Conservation (phyloP, 1,140 invertebrate species). For the Drosophila ambigua region DNA sequence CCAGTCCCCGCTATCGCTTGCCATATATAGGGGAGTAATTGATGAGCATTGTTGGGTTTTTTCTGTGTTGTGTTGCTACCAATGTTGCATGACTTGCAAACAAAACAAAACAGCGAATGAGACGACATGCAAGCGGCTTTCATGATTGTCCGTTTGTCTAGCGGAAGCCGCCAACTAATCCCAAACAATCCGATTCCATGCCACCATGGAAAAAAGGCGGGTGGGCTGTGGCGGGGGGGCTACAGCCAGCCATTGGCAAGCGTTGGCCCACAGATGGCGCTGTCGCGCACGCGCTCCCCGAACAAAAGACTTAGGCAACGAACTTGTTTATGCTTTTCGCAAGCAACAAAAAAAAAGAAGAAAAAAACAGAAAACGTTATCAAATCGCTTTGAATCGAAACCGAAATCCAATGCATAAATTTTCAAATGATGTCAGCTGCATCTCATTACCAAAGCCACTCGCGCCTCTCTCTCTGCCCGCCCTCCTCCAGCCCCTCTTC, state of each 20-base stretch:
- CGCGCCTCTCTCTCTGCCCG: neutral
- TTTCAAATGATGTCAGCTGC: conserved; percentile 71
- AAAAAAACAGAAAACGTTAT: conserved; percentile 50
- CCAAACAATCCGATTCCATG: too few species aligned
- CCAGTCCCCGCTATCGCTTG: conserved; percentile 2
- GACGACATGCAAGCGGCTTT: conserved; percentile 8
- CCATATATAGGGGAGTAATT: conserved; percentile 16
- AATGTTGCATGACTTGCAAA: conserved; percentile 22
- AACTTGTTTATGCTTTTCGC: conserved; percentile 80
- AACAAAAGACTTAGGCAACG: conserved; percentile 81
- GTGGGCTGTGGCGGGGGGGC: too few species aligned
- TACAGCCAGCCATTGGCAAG: conserved; percentile 49
- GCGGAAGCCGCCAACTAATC: conserved; percentile 18
- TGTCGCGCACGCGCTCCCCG: conserved; percentile 45
- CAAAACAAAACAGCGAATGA: neutral
- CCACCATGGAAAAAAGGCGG: neutral
- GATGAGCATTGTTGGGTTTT: conserved; percentile 14
- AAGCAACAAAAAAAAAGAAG: conserved; percentile 36
- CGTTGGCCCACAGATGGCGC: conserved; percentile 68
- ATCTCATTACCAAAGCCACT: conserved; percentile 58
- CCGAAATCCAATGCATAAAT: conserved; percentile 19
- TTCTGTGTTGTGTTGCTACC: conserved; percentile 2
- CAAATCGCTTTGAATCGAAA: conserved; percentile 56
- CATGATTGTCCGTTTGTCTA: conserved; percentile 2
- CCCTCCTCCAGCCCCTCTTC: neutral